Conservation (phyloP, 2,113 vertebrate genomes). For the Platanista minor region DNA sequence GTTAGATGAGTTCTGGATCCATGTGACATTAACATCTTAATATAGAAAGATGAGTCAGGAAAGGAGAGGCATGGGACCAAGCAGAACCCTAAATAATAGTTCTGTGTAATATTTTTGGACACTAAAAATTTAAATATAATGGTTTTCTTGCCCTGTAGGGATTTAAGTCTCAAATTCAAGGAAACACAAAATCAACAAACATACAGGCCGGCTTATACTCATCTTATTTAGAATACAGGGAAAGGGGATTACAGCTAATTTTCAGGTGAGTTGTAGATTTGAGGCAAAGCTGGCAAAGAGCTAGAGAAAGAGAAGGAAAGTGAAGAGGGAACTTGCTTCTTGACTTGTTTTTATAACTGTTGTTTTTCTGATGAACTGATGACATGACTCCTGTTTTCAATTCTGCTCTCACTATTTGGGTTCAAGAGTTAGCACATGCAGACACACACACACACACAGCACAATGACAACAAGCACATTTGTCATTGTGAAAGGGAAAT, state of each 20-base stretch:
- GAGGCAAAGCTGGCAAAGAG: not conserved
- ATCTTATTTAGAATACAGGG: not conserved
- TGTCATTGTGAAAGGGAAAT: not conserved
- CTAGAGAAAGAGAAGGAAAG: not conserved
- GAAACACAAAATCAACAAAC: not conserved
- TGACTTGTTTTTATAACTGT: not conserved
- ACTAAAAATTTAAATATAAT: not conserved
- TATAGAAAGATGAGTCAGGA: not conserved
- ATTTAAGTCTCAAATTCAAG: constrained; percentile 25
- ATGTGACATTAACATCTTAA: not conserved
- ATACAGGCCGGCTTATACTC: not conserved
- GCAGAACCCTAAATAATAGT: not conserved
- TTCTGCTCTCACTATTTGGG: not conserved
- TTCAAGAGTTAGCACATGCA: not conserved
- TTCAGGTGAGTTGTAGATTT: constrained; percentile 27
- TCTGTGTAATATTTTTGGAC: not conserved
- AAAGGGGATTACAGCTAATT: not conserved
- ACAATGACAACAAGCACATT: not conserved
- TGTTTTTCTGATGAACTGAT: not conserved
- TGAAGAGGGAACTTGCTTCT: not conserved
- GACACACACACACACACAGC: not conserved
- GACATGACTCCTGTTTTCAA: not conserved
- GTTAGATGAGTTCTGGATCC: not conserved
- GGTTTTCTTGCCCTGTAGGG: not conserved
- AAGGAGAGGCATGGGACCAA: not conserved